Evolutionary conservation across 2,113 vertebrate species (phyloP).

Genomic region (Camelus dromedarius): DNA sequence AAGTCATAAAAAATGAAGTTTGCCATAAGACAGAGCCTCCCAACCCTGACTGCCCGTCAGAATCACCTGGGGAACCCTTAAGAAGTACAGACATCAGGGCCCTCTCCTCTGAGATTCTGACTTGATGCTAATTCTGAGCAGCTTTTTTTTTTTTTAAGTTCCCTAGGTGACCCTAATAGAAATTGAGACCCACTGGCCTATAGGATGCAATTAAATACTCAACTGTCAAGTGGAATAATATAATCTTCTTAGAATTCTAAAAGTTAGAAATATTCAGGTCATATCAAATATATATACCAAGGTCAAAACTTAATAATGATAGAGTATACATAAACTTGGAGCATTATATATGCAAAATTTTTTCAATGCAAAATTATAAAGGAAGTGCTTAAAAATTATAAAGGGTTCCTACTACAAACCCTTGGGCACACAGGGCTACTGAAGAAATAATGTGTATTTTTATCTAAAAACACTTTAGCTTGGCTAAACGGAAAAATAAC

Average conservation of each 20-base stretch:
- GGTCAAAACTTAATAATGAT: slow-evolving; percentile 62
- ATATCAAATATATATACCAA: slow-evolving; percentile 64
- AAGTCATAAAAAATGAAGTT: not conserved
- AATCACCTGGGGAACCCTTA: not conserved
- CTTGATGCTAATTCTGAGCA: not conserved
- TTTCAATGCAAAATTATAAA: slow-evolving; percentile 48
- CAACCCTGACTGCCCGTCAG: not conserved
- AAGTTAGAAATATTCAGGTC: slow-evolving; percentile 61
- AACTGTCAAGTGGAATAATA: slow-evolving; percentile 64
- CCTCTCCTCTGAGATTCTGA: not conserved
- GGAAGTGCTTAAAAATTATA: not conserved
- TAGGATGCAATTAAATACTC: slow-evolving; percentile 69
- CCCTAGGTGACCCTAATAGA: slow-evolving; percentile 65
- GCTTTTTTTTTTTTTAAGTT: slow-evolving; percentile 25
- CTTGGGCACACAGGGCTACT: not conserved
- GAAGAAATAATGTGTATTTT: slow-evolving; percentile 53
- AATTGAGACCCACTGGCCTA: slow-evolving; percentile 48
- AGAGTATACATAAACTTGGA: slow-evolving; percentile 41
- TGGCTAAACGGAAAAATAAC: slow-evolving; percentile 47
- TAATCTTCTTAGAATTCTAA: slow-evolving; percentile 64
- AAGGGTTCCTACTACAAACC: not conserved
- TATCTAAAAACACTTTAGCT: slow-evolving; percentile 4
- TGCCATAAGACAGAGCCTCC: not conserved
- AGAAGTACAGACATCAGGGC: not conserved
- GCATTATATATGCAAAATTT: slow-evolving; percentile 42